Base-by-base conservation (phyloP, 2,113 vertebrate genomes). In the Anarrhichthys ocellatus region DNA sequence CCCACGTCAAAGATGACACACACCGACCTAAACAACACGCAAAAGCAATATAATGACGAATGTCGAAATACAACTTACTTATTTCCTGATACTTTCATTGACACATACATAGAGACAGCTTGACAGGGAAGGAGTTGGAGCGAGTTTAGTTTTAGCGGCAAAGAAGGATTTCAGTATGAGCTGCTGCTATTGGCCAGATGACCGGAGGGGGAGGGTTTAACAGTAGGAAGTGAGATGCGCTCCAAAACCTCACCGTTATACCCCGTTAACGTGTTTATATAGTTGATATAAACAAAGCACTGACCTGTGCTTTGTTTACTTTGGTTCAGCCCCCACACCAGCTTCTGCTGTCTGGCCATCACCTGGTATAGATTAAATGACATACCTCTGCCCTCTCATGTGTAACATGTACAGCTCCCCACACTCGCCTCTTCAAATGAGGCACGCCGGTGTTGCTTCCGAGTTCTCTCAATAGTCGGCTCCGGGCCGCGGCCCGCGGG, bases 141-240 rank as follows among this genome's bases (percentile, higher is more conserved):
- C 0, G 40, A 46, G 5, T 92, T 94, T 61, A 32, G 73, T 88
- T 94, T 95, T 94, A 94, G 94, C 95, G 95, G 89, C 80, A 94
- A 95, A 69, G 1, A 0, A 9, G 73, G 14, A 9, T 1, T 18
- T 42, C 46, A 48, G 27, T 27, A 76, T 10, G 20, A 32, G 17
- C 27, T 14, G 44, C 52, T 84, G 9, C 82, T 34, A 96, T 95
- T 94, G 93, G 94, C 3, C 68, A 61, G 9, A 17, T 54, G 18
- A 6, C 42, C 5, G 0, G 0, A 52, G 13, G 1, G 50, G 81
- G 76, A 1, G 79, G 73, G 44, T 1, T 7, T 9, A 65, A 22
- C 1, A 2, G 24, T 2, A 5, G 4, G 5, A 36, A 22, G 1
- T 4, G 14, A 20, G 3, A 24, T 40, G 27, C 29, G 34, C 54